Percentiles rank a stretch among this genome's conserved stretches.
Evolutionary conservation across 2,113 vertebrate genomes (phyloP).

Genomic region (Hoplias malabaricus): DNA sequence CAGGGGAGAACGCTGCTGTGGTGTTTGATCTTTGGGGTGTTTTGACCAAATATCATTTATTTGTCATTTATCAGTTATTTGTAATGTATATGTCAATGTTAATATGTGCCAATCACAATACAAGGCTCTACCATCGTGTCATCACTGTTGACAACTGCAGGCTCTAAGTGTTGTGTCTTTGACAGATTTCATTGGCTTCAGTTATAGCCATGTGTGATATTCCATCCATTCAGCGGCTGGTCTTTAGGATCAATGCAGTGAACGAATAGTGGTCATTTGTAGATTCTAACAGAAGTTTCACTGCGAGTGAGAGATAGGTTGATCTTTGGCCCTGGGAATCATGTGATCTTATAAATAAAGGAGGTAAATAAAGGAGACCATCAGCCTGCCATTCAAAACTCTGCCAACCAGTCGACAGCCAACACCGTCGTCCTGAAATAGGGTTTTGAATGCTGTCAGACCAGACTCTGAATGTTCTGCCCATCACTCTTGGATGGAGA

Average conservation of each 20-base stretch:
- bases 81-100: too few species aligned
- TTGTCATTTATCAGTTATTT: too few species aligned
- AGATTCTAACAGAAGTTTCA: not conserved
- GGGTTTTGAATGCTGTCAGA: slow-evolving; percentile 30
- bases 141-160: too few species aligned
- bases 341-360: not conserved
- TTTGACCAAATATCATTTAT: too few species aligned
- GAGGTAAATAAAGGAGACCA: not conserved
- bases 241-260: not conserved
- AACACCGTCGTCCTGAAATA: slow-evolving; percentile 25
- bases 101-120: too few species aligned
- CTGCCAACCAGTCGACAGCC: slow-evolving; percentile 15
- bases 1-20: too few species aligned
- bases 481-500: slow-evolving; percentile 20
- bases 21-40: too few species aligned
- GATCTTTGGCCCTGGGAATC: not conserved
- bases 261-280: not conserved
- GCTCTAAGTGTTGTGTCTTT: too few species aligned
- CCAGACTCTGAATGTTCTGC: slow-evolving; percentile 15
- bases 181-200: slow-evolving; percentile 15
- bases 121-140: too few species aligned
- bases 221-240: not conserved
- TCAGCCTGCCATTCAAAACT: slow-evolving; percentile 22
- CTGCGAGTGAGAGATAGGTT: not conserved
- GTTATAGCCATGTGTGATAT: not conserved